Base-by-base conservation (phyloP, 64 coral and sea anemone genomes). In the Stichodactyla helianthus region DNA sequence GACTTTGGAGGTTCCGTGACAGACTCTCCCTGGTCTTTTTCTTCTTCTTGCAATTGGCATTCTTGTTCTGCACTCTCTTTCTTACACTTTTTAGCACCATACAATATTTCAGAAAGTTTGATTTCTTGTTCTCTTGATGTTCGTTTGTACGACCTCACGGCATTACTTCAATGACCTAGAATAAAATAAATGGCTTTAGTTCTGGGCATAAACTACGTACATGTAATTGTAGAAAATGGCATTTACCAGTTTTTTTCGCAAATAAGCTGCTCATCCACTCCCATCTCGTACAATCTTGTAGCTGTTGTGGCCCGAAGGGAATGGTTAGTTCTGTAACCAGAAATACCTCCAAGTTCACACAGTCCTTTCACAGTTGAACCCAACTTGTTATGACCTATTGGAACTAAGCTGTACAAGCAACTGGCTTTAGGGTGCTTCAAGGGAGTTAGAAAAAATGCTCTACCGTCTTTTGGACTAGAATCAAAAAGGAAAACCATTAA, bases 321-420 rank as follows among this genome's bases (percentile, higher is more conserved):
- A 71, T 87, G 63, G 35, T 87, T 87, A 10, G 86, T 77, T 15
- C 10, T 63, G 44, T 87, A 51, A 15, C 86, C 86, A 52, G 58
- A n/a, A 71, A 87, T 87, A 20, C 67, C 86, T n/a, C n/a, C 64
- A 16, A 17, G 16, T 74, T 87, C 27, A 51, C 31, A 77, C 12
- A 87, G 20, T 59, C 28, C 52, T 26, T 52, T 71, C 5, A 71
- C 65, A 14, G 67, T 87, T 16, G 58, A 50, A 14, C 86, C 63
- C 17, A 87, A 54, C 62, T 44, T 6, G 86, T 87, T 77, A 52
- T 87, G 86, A 6, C 86, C 86, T 8, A 87, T 64, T 51, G 65
- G 62, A 71, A 23, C n/a, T 18, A 7, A 27, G 58, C 62, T 63
- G 50, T 51, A 77, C 86, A 18, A 87, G 17, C 17, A 18, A 71